These are phyloP conservation scores for Tribolium castaneum DNA, from an alignment of 1,140 invertebrate species.

Conservation along the genomic window DNA sequence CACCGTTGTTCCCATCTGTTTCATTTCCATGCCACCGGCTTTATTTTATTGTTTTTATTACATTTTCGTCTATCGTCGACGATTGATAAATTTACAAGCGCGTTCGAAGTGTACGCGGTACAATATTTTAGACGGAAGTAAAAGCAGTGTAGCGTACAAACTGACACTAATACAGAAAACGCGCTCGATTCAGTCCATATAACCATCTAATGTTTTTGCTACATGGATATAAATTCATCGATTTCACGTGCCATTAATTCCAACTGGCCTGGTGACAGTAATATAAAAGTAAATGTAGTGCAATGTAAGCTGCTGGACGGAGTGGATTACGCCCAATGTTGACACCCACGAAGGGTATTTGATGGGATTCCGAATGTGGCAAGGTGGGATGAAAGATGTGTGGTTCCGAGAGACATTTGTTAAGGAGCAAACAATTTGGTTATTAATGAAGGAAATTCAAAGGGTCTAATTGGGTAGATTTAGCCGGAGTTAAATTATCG, in stretches of 20 bases:
- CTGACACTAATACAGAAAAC: conserved; percentile 48
- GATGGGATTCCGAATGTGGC: background rate
- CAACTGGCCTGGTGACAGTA: conserved; percentile 53
- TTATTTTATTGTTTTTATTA: background rate
- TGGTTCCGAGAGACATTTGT: background rate
- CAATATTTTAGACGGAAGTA: background rate
- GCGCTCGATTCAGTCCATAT: conserved; percentile 45
- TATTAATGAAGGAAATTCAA: background rate
- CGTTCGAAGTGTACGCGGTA: background rate
- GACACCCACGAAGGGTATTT: background rate
- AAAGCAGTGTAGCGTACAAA: conserved; percentile 17
- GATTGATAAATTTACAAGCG: conserved; percentile 8
- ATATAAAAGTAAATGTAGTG: conserved; percentile 57
- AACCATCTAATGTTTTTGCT: conserved; percentile 41
- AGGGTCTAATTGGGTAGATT: background rate
- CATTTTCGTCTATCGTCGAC: background rate
- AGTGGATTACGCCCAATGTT: background rate
- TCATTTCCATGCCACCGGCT: background rate
- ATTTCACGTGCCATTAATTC: conserved; percentile 53
- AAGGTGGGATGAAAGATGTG: background rate
- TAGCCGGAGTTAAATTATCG: background rate
- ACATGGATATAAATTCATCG: conserved; percentile 47
- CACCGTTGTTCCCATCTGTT: conserved; percentile 20
- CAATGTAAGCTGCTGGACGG: conserved; percentile 46
- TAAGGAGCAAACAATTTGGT: background rate